Evolutionary conservation across 1,140 invertebrate genomes (phyloP).

Genomic region (Battus philenor): DNA sequence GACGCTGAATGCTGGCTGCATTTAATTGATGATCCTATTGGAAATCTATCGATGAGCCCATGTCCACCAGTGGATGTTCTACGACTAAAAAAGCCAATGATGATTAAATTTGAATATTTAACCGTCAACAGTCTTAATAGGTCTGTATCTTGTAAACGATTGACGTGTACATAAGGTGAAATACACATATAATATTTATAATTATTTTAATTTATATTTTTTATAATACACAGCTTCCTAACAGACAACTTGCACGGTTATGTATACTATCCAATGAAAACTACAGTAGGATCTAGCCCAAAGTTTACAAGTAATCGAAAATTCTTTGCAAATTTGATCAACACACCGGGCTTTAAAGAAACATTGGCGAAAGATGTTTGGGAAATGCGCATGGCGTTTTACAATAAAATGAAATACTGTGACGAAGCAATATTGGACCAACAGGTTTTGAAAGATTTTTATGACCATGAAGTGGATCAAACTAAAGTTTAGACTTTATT

Average conservation of each 20-base stretch:
- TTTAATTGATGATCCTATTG: no score
- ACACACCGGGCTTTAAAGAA: constrained; percentile 35
- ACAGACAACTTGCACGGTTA: constrained; percentile 41
- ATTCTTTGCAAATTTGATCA: constrained; percentile 56
- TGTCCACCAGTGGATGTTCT: neutral
- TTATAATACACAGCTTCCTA: constrained; percentile 34
- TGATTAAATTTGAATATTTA: neutral
- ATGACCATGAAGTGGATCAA: constrained; percentile 46
- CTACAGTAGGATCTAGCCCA: constrained; percentile 48
- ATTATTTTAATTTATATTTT: constrained; percentile 1
- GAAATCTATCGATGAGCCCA: neutral
- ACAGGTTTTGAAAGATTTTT: constrained; percentile 34
- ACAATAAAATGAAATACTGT: constrained; percentile 48
- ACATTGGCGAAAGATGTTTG: constrained; percentile 36
- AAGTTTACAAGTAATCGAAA: constrained; percentile 50
- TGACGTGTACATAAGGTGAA: neutral
- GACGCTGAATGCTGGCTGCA: no score
- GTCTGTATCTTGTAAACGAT: no score
- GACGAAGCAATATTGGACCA: constrained; percentile 39
- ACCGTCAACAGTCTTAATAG: no score
- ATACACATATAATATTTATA: neutral
- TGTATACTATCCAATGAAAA: constrained; percentile 46
- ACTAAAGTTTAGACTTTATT: constrained; percentile 34
- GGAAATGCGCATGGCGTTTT: constrained; percentile 28
- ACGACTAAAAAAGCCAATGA: neutral